phyloP scores from a whole-genome alignment of 2,113 vertebrate genomes.

The Crotalus tigris region DNA sequence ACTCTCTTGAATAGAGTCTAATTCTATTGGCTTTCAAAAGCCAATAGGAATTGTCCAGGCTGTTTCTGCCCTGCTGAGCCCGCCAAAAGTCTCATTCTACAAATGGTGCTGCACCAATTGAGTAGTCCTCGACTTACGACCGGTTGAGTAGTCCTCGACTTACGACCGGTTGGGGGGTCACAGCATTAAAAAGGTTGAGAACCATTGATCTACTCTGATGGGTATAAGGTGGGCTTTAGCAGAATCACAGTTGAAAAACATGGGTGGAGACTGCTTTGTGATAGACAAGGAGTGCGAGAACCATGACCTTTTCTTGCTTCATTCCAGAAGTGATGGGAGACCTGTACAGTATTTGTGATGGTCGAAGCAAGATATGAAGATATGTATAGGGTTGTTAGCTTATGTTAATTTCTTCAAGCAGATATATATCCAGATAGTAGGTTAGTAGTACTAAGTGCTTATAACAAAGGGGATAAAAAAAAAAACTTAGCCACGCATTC shows the following conservation, averaged over 20 bases:
- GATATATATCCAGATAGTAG: background rate
- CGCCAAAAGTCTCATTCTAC: no score
- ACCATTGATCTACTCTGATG: background rate
- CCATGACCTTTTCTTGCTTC: background rate
- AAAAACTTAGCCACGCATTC: background rate
- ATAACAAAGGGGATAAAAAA: background rate
- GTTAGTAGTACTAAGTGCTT: background rate
- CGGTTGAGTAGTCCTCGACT: no score
- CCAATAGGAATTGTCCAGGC: no score
- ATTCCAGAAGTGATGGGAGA: background rate
- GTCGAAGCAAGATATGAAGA: background rate
- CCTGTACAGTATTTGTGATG: background rate
- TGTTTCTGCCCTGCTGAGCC: no score
- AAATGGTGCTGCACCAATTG: no score
- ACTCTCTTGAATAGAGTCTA: no score
- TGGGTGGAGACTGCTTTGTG: background rate
- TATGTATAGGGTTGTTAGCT: background rate
- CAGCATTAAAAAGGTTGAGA: no score
- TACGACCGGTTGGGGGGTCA: no score
- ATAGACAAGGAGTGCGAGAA: background rate
- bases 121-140: no score
- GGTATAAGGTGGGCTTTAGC: background rate
- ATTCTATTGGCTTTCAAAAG: no score
- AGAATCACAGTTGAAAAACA: background rate
- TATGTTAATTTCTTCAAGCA: background rate